These are phyloP conservation scores for Andrena hattorfiana DNA, from an alignment of 2,888 invertebrate genomes.

Conservation along the genomic window DNA sequence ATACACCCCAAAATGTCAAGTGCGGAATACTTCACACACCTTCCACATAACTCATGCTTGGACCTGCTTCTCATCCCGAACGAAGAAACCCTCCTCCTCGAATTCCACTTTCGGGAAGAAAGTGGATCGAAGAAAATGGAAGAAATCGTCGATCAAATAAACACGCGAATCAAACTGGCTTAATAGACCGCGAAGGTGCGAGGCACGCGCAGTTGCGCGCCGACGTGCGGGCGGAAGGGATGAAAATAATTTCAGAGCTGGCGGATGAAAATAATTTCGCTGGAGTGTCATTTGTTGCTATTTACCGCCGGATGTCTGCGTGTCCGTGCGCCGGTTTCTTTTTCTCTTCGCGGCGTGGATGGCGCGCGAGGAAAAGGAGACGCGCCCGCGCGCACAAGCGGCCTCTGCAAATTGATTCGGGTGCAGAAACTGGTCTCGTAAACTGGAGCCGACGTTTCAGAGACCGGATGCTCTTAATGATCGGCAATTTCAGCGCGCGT, in stretches of 20 bases:
- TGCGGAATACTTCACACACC: too few relatives aligned
- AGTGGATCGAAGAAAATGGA: not conserved
- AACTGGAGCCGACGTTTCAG: conserved; percentile 68
- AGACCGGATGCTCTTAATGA: conserved; percentile 74
- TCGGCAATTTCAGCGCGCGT: conserved; percentile 71
- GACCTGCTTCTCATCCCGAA: not conserved
- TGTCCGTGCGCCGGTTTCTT: not conserved
- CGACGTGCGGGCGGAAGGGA: not conserved
- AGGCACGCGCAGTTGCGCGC: not conserved
- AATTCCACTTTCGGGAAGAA: not conserved
- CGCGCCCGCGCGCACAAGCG: conserved; percentile 40
- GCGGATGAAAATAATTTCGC: conserved; percentile 44
- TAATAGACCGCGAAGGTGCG: not conserved
- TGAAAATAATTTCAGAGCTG: too few relatives aligned
- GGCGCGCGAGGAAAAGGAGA: conserved; percentile 28
- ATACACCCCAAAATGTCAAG: too few relatives aligned
- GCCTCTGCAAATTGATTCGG: conserved; percentile 72
- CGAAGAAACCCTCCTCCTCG: not conserved
- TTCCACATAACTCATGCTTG: too few relatives aligned
- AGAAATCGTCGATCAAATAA: not conserved
- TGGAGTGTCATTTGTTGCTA: conserved; percentile 20
- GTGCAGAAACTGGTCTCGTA: conserved; percentile 72
- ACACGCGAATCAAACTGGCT: not conserved
- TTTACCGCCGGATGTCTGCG: conserved; percentile 14
- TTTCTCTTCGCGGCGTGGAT: conserved; percentile 6